Base-by-base conservation (phyloP, 2,888 invertebrate species). In the Ernsta delagoae region DNA sequence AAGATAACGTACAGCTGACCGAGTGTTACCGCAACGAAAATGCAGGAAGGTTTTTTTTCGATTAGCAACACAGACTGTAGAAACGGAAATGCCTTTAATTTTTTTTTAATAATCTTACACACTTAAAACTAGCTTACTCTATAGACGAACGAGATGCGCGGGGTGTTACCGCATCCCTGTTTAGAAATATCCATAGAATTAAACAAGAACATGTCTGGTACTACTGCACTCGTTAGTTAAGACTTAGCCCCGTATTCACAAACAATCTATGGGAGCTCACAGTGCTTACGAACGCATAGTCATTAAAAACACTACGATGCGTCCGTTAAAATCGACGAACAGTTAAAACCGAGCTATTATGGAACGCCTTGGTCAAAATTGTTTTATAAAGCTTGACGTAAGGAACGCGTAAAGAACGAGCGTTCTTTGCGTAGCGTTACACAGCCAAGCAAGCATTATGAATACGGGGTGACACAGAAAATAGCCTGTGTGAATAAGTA, bases 121-220 rank as follows among this genome's bases (percentile, higher is more conserved):
- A 83, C 82, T 83, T 91, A 88, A 78, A 82, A 73, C 86, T 92
- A 92, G 79, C 90, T 89, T 90, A 91, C 71, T 70, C 88, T 88
- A 89, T 31, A 78, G 84, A 88, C 87, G 86, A 89, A 90, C 85
- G 74, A 73, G 77, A 71, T 63, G 68, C 65, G 53, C n/a, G 73
- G 31, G 73, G 24, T 72, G 70, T 56, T 67, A 7, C 3, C 9
- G 68, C 57, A 65, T 73, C 73, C 71, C 66, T 9, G 61, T 59
- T 60, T 63, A n/a, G 48, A 66, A 67, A 64, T 59, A 67, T 59
- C 54, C 41, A 53, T 61, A 56, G 43, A 61, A 54, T 34, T 53
- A 57, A 59, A 69, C 12, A 68, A 50, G 36, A 36, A 56, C 36
- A 31, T 31, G 5, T 56, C 34, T 24, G 53, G 56, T 56, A 56